Base-by-base conservation (phyloP, 2,797 vertebrate genomes). In the Danio choprae region DNA sequence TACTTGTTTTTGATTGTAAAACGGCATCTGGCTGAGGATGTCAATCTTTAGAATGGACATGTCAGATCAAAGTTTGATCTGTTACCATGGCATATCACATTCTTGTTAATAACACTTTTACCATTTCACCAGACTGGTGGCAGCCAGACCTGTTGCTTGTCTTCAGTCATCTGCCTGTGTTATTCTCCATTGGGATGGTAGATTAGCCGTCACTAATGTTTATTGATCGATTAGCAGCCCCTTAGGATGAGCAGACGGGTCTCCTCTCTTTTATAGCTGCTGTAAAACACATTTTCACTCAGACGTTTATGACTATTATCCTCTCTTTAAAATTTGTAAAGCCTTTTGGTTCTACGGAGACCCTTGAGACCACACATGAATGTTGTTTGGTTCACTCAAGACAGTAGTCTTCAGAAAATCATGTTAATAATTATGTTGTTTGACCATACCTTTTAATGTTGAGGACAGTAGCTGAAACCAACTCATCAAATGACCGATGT, bases 261-360 rank as follows among this genome's bases (percentile, higher is more conserved):
- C 51, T 58, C 63, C 13, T 5, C 56, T 36, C 63, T 74, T 71
- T 82, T 79, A 82, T 68, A 51, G 75, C 65, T 63, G 58, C 65
- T 48, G 53, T 79, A 70, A 74, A 63, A 60, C 7, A 74, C 36
- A 60, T 58, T 56, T 75, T n/a, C 59, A 75, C 56, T 29, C 0
- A 6, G 20, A 18, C 0, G 40, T 83, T 74, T 83, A 74, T 68
- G 44, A 68, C 48, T 74, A 29, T 29, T 29, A n/a, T 60, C 15
- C 29, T 16, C 46, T 53, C 77, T 79, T 62, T 55, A 18, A 69
- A 80, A n/a, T 41, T 71, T 63, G 46, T 64, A 9, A 71, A 71
- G 77, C 38, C 63, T 67, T 77, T 81, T 72, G 59, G 65, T 74
- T 78, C 43, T 73, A 20, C 10, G 44, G 59, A 69, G 58, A 58